Percentiles rank a stretch among this genome's conserved stretches.
Evolutionary conservation across 1,140 invertebrate species (phyloP).

Genomic region (Ooceraea biroi): DNA sequence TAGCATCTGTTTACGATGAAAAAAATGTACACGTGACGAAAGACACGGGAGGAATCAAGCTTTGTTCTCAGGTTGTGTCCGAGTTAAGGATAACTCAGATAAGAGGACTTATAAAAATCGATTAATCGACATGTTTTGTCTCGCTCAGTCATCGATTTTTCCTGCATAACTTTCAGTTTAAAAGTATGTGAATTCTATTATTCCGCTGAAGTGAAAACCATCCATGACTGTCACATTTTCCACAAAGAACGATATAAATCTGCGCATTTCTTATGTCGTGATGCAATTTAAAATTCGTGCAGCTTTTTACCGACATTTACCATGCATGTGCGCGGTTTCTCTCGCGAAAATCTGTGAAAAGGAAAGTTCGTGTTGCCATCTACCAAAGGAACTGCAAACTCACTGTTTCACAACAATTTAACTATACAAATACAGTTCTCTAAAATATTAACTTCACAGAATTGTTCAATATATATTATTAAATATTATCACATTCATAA

Average conservation of each 20-base stretch:
- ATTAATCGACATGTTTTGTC: not conserved
- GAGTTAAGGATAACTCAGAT: no score
- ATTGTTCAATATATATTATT: conserved; percentile 11
- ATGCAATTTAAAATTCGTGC: conserved; percentile 23
- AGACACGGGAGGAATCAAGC: not conserved
- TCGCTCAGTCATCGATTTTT: not conserved
- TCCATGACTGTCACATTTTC: conserved; percentile 17
- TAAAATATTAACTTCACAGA: not conserved
- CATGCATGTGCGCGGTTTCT: not conserved
- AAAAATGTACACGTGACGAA: conserved; percentile 23
- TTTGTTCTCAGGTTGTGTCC: not conserved
- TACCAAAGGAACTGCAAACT: conserved; percentile 24
- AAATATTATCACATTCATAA: not conserved
- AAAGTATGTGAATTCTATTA: conserved; percentile 5
- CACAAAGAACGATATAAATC: conserved; percentile 9
- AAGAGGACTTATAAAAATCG: no score
- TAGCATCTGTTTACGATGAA: conserved; percentile 61
- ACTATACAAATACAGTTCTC: not conserved
- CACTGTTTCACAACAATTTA: conserved; percentile 1
- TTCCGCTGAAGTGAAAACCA: not conserved
- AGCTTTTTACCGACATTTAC: conserved; percentile 10
- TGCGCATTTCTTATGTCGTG: conserved; percentile 24
- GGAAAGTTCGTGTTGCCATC: conserved; percentile 61
- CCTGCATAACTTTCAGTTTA: not conserved
- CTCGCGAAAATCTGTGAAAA: not conserved